Percentiles rank a stretch among this genome's conserved stretches.
phyloP scores from a whole-genome alignment of 2,113 vertebrate genomes.

The Maccullochella peelii region DNA sequence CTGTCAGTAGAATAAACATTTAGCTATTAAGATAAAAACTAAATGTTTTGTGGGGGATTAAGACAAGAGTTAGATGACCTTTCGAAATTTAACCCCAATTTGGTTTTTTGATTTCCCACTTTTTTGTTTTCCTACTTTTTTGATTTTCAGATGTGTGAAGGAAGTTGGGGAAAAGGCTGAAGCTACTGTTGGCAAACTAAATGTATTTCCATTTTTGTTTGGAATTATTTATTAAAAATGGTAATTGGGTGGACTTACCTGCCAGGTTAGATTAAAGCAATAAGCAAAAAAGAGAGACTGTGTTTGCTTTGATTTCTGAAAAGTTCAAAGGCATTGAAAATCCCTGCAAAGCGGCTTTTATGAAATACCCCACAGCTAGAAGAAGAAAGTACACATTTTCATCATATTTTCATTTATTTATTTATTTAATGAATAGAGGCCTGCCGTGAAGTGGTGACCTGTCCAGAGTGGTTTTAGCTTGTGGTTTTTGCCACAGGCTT shows the following conservation, averaged over 20 bases:
- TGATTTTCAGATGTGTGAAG: background rate
- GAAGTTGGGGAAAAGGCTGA: background rate
- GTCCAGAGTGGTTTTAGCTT: background rate
- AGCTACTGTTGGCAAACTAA: background rate
- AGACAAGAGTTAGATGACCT: too few species aligned
- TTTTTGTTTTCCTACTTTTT: background rate
- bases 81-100: too few species aligned
- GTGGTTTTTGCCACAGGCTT: background rate
- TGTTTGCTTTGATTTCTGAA: constrained; percentile 40
- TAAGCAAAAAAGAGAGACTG: constrained; percentile 1
- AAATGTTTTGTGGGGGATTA: too few species aligned
- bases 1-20: too few species aligned
- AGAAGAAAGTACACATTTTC: constrained; percentile 14
- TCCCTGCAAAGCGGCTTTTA: constrained; percentile 27
- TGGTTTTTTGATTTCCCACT: background rate
- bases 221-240: constrained; percentile 21
- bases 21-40: too few species aligned
- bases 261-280: constrained; percentile 38
- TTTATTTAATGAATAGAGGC: constrained; percentile 8
- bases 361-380: constrained; percentile 4
- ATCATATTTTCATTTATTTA: background rate
- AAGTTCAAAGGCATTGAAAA: constrained; percentile 46
- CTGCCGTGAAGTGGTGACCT: background rate
- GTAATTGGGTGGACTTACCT: constrained; percentile 24
- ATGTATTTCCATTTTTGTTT: background rate